Base-by-base conservation (phyloP, 2,797 vertebrate genomes). In the Eulemur mongoz region DNA sequence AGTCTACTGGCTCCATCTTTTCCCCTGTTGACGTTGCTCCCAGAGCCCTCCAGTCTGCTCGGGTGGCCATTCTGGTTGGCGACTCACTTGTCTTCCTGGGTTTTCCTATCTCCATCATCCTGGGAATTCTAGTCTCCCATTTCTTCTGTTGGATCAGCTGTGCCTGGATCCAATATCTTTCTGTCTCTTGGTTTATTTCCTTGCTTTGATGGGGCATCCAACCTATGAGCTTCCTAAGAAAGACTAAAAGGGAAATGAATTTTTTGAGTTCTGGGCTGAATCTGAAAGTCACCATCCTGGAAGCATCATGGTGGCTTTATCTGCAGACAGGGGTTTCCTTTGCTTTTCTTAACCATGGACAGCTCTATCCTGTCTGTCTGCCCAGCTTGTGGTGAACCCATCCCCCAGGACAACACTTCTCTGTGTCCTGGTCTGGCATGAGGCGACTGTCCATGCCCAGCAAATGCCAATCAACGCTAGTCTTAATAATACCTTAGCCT, bases 401-500 rank as follows among this genome's bases (percentile, higher is more conserved):
- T 65, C 72, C 79, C 70, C 59, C 76, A 91, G 92, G 94, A 96
- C 95, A 94, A 22, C 54, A 63, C 25, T 72, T 35, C 83, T 35
- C 15, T 52, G 61, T 97, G 94, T 96, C 82, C 76, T 85, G 48
- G 18, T 73, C 87, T 96, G 91, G 93, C 95, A 92, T 1, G 18
- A 91, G 90, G 83, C 67, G 93, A 95, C 83, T 79, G 91, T 54
- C 91, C 43, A 22, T 90, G 78, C 57, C 91, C 45, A 87, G 81
- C 87, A 97, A 89, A 89, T 96, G 94, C 91, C 98, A 97, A 82
- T 96, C 98, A 97, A 90, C 87, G 78, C 91, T 89, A 73, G 76
- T 87, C 93, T 92, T 98, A 97, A 97, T 97, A 96, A 98, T 89
- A 97, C 95, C 92, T 97, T 96, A 90, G 78, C 94, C 94, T 95